These are phyloP conservation scores for Anticlea derivata DNA, from an alignment of 2,888 invertebrate genomes.

Conservation along the genomic window DNA sequence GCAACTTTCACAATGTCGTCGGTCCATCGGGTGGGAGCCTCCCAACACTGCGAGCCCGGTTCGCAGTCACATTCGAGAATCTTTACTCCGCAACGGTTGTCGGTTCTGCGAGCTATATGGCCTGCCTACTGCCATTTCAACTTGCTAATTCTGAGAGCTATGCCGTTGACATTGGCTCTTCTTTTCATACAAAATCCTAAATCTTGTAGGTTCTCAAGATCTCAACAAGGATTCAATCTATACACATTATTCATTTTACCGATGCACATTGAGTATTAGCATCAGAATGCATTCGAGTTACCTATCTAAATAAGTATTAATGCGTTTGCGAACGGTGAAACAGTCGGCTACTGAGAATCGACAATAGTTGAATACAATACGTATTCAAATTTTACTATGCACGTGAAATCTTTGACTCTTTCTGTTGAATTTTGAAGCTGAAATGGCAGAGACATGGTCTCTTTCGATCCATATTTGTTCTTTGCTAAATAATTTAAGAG, in stretches of 20 bases:
- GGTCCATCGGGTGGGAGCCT: too few relatives aligned
- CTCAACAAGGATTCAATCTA: neutral
- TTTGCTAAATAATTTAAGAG: too few relatives aligned
- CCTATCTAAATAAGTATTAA: slow-evolving; percentile 18
- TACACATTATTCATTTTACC: slow-evolving; percentile 10
- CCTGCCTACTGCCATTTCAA: too few relatives aligned
- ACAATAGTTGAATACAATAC: slow-evolving; percentile 51
- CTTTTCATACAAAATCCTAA: too few relatives aligned
- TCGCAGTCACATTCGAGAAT: too few relatives aligned
- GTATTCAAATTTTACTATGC: slow-evolving; percentile 25
- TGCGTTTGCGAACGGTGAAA: slow-evolving; percentile 65
- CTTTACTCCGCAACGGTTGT: too few relatives aligned
- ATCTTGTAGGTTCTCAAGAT: neutral
- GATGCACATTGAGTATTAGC: slow-evolving; percentile 15
- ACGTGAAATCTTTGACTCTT: slow-evolving; percentile 9
- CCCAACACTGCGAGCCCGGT: too few relatives aligned
- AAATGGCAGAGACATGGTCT: neutral
- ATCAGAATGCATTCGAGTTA: slow-evolving; percentile 38
- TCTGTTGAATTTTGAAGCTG: neutral
- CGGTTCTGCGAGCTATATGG: too few relatives aligned
- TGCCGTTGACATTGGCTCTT: too few relatives aligned
- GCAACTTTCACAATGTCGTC: too few relatives aligned
- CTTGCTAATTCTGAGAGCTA: too few relatives aligned
- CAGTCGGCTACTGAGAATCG: slow-evolving; percentile 59
- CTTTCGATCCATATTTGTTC: too few relatives aligned